Base-by-base conservation (phyloP, 2,113 vertebrate genomes). In the Aramus guarauna region DNA sequence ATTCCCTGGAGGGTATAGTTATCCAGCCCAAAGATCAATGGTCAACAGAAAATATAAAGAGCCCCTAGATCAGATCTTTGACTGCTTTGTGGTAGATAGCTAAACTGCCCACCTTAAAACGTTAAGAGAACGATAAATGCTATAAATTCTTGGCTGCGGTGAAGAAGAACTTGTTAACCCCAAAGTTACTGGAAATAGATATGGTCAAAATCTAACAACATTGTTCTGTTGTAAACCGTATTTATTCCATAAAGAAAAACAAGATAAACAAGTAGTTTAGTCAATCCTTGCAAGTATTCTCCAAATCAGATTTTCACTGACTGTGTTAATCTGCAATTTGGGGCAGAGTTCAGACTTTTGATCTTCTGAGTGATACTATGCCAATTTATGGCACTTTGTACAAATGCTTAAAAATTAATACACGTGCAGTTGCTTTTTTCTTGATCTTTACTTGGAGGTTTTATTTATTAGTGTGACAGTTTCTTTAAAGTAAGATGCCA, bases 1-100 rank as follows among this genome's bases (percentile, higher is more conserved):
- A 96, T 96, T 97, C 94, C 92, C 97, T 26, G 21, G 88, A 97
- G 95, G 81, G 27, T 94, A 68, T 43, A 81, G 18, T 96, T 97
- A 94, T 91, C 92, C 92, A 86, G 90, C 85, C 90, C 88, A 58
- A 96, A 97, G 94, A 97, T 94, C 97, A 97, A 78, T 97, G 97
- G 96, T 97, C 97, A 95, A 84, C 86, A 58, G 94, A 95, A 96
- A 97, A 92, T 90, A 93, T 94, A 94, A 96, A 90, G 94, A 97
- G 90, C 91, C 82, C 77, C 85, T 84, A 96, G 96, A 96, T 96
- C 95, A 97, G 94, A 96, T 97, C 94, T 96, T 96, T 92, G 94
- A 96, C 94, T 93, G 77, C 95, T 98, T 98, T 97, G 94, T 98
- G 97, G 92, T 92, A 79, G 94, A 95, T 97, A 97, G 95, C 96